A percentile compares a stretch with the other conserved stretches of the same genome.
These are phyloP conservation scores for Oreochromis mossambicus DNA, from an alignment of 2,797 vertebrate species.

Conservation along the genomic window DNA sequence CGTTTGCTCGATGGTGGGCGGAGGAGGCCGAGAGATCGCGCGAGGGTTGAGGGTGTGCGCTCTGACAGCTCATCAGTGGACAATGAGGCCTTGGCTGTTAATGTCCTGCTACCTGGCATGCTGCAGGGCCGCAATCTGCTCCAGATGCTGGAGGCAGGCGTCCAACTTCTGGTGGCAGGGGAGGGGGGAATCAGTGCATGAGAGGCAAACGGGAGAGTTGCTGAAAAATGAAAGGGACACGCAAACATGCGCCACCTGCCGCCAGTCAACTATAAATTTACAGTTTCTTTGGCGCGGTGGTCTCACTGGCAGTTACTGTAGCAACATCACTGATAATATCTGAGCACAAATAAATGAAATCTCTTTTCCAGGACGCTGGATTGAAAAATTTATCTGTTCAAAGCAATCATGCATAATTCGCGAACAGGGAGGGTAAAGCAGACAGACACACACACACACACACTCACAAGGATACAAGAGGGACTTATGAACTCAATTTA, in stretches of 20 bases:
- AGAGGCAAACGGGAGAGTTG: constrained; percentile 30
- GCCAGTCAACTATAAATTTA: constrained; percentile 29
- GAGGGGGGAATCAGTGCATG: background rate
- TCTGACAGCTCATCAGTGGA: constrained; percentile 68
- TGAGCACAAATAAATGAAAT: constrained; percentile 63
- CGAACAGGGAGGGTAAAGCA: constrained; percentile 11
- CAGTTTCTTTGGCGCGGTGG: constrained; percentile 19
- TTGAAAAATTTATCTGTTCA: constrained; percentile 62
- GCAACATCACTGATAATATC: constrained; percentile 64
- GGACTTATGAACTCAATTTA: constrained; percentile 70
- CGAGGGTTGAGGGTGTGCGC: constrained; percentile 41
- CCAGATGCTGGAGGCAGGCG: constrained; percentile 62
- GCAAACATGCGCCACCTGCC: constrained; percentile 14
- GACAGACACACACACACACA: background rate
- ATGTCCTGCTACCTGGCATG: constrained; percentile 63
- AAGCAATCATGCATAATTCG: constrained; percentile 59
- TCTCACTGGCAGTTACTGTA: constrained; percentile 45
- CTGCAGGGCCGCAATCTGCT: constrained; percentile 58
- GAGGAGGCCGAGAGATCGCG: constrained; percentile 34
- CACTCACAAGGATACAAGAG: constrained; percentile 8
- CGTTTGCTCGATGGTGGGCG: background rate
- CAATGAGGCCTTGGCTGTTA: constrained; percentile 68
- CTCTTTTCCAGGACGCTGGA: constrained; percentile 39
- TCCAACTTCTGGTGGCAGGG: constrained; percentile 32
- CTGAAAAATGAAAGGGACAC: constrained; percentile 52